Evolutionary conservation across 2,113 vertebrate species (phyloP).

Genomic region (Prolemur simus): DNA sequence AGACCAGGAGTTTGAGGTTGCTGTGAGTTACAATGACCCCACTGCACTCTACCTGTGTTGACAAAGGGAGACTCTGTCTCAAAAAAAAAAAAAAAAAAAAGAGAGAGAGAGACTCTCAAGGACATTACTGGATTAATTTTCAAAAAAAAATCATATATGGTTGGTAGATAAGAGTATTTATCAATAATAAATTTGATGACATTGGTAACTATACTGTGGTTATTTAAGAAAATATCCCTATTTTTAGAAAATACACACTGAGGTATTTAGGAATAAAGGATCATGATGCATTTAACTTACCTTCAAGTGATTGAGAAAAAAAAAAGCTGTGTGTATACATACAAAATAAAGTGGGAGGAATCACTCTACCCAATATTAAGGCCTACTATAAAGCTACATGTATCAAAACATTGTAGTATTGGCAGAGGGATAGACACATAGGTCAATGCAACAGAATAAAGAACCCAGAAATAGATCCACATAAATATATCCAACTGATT

Average conservation of each 20-base stretch:
- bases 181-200: background rate
- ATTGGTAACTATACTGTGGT: background rate
- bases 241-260: background rate
- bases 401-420: background rate
- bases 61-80: no score
- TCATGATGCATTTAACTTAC: background rate
- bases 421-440: background rate
- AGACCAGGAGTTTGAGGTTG: no score
- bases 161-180: background rate
- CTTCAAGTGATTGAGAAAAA: background rate
- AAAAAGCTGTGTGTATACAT: background rate
- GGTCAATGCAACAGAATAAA: background rate
- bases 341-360: background rate
- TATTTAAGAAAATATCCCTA: background rate
- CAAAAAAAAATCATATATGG: background rate
- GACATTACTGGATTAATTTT: background rate
- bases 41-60: no score
- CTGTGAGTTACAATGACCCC: no score
- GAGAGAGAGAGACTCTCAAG: background rate
- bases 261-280: background rate
- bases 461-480: background rate
- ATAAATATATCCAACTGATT: background rate
- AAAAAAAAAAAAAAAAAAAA: no score
- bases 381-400: background rate
- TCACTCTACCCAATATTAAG: background rate